Percentiles rank a stretch among this genome's conserved stretches.
These are phyloP conservation scores for Lamellibrachia luymesi DNA, from an alignment of 1,140 invertebrate genomes.

Conservation along the genomic window DNA sequence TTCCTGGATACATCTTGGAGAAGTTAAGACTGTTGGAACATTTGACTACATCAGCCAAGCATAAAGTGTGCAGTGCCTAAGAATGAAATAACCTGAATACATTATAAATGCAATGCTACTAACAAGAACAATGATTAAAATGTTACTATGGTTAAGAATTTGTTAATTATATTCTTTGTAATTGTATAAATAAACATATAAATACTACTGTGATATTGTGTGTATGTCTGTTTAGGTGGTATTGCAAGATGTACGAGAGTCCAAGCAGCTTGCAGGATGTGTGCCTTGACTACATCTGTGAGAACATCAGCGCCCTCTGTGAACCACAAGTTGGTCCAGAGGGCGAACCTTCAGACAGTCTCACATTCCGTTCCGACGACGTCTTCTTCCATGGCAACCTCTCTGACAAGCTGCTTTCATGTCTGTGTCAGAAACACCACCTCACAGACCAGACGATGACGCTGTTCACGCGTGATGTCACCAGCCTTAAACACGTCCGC, in stretches of 20 bases:
- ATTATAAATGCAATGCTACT: too few species aligned
- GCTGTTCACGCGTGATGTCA: slow-evolving; percentile 68
- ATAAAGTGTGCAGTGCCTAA: too few species aligned
- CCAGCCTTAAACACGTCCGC: slow-evolving; percentile 62
- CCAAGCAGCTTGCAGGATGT: slow-evolving; percentile 67
- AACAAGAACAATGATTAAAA: too few species aligned
- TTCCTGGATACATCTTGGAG: too few species aligned
- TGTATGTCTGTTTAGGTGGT: not conserved
- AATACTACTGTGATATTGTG: not conserved
- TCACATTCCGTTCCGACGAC: slow-evolving; percentile 66
- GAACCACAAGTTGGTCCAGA: slow-evolving; percentile 42
- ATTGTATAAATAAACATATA: too few species aligned
- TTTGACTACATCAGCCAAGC: too few species aligned
- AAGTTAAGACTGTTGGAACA: too few species aligned
- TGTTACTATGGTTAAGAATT: too few species aligned
- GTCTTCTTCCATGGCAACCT: slow-evolving; percentile 69
- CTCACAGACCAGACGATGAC: slow-evolving; percentile 68
- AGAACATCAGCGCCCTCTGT: slow-evolving; percentile 67
- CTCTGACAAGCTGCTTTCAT: slow-evolving; percentile 68
- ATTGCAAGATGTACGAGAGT: slow-evolving; percentile 64
- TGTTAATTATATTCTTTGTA: too few species aligned
- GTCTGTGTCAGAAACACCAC: slow-evolving; percentile 66
- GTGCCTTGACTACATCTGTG: slow-evolving; percentile 71
- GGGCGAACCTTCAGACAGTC: slow-evolving; percentile 50
- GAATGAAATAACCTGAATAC: too few species aligned